Evolutionary conservation across 2,888 invertebrate genomes (phyloP), one percentile per base, ranked within the genome.

Genomic region (Choristoneura rosaceana): DNA sequence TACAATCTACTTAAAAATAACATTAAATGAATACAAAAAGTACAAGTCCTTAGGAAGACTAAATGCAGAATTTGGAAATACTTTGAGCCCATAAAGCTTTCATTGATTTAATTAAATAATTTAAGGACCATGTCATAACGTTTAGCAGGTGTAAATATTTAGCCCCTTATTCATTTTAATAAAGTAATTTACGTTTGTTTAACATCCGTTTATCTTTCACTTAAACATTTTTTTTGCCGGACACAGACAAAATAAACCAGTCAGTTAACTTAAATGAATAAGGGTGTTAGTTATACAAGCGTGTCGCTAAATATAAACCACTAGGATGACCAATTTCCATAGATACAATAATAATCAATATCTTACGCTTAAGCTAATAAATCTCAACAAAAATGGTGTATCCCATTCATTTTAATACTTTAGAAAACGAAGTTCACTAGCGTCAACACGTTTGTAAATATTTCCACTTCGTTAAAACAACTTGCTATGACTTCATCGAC

Each of bases 21-120:
- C 80, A 85, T 82, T 86, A 88, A 86, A 86, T 79, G 78, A 86
- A 83, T 74, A 70, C 78, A 79, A 84, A 87, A 85, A 87, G 80
- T 86, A 87, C 83, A 80, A 84, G 79, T 82, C 86, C 89, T 82
- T 87, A 90, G 92, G 93, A 93, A 93, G 92, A 92, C 92, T 90
- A 90, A 89, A 80, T 73, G 73, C 73, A 73, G 69, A 73, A 73
- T 73, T 73, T 73, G 73, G 73, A 73, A 73, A 73, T 41, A 69
- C 64, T 73, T 55, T 73, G 63, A 64, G 64, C 64, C 68, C 70
- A 50, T 59, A 50, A 73, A 71, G 63, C 73, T 59, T 63, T 63
- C 61, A 63, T 41, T 50, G 58, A 50, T 74, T 73, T 74, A 64
- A 76, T 73, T 74, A 64, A 76, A 73, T 74, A 76, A 75, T 76